Evolutionary conservation across 1,140 invertebrate genomes (phyloP).

Genomic region (Lepeophtheirus salmonis): DNA sequence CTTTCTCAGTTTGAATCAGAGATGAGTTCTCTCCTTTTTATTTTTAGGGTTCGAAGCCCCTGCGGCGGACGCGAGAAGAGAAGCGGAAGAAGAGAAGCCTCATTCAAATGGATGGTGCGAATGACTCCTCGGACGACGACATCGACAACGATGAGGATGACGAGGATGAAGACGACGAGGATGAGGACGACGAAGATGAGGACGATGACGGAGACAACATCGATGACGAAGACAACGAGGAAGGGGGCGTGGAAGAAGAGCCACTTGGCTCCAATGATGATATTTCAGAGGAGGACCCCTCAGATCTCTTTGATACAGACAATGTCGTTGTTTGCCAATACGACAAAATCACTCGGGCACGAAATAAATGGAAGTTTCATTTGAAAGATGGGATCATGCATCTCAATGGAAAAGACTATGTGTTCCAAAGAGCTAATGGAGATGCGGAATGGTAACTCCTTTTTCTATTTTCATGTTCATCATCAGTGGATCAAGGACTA

Average conservation of each 20-base stretch:
- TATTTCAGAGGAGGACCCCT: slow-evolving; percentile 86
- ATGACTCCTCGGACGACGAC: slow-evolving; percentile 54
- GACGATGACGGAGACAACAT: slow-evolving; percentile 37
- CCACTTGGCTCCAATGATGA: slow-evolving; percentile 89
- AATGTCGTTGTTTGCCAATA: slow-evolving; percentile 99
- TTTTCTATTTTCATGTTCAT: background rate
- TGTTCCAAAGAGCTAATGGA: slow-evolving; percentile 94
- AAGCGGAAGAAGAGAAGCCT: too few relatives aligned
- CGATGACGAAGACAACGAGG: slow-evolving; percentile 27
- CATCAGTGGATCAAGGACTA: too few relatives aligned
- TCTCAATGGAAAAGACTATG: slow-evolving; percentile 87
- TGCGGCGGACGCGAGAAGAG: too few relatives aligned
- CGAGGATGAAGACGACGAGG: slow-evolving; percentile 45
- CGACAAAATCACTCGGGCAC: slow-evolving; percentile 54
- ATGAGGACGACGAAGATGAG: slow-evolving; percentile 54
- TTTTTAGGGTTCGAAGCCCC: too few relatives aligned
- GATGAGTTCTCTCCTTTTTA: too few relatives aligned
- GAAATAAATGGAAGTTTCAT: slow-evolving; percentile 99
- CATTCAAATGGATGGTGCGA: slow-evolving; percentile 43
- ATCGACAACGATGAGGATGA: slow-evolving; percentile 47
- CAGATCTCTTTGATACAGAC: slow-evolving; percentile 87
- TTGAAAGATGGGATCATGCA: slow-evolving; percentile 99
- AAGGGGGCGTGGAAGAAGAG: slow-evolving; percentile 38
- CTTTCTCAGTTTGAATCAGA: background rate
- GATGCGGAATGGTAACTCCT: slow-evolving; percentile 81